Evolutionary conservation across 2,888 invertebrate genomes (phyloP).

Genomic region (Rhagophthalmus giganteus): DNA sequence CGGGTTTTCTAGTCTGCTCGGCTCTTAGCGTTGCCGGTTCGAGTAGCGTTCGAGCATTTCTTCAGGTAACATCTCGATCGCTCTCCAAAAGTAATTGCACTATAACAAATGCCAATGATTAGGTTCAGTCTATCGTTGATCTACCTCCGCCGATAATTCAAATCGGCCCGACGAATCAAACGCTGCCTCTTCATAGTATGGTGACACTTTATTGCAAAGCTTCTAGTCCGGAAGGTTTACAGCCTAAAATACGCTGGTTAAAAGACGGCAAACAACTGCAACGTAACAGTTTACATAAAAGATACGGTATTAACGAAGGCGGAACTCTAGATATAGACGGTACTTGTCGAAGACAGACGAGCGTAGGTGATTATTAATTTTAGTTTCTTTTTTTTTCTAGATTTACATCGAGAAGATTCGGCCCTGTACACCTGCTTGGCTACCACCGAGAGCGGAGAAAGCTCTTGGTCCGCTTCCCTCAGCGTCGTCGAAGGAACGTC

Average conservation of each 20-base stretch:
- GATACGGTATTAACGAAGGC: conserved; percentile 64
- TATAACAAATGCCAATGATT: too few species aligned
- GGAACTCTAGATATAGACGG: conserved; percentile 78
- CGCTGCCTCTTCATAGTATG: conserved; percentile 75
- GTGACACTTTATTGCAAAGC: conserved; percentile 82
- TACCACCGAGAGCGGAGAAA: conserved; percentile 80
- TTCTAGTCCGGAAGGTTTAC: conserved; percentile 63
- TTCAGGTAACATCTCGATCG: conserved; percentile 77
- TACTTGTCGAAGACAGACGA: conserved; percentile 47
- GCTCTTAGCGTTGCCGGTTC: conserved; percentile 94
- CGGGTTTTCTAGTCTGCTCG: conserved; percentile 84
- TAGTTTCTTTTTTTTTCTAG: conserved; percentile 55
- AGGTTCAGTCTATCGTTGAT: conserved; percentile 76
- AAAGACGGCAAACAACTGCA: conserved; percentile 69
- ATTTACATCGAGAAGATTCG: conserved; percentile 71
- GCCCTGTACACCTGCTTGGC: conserved; percentile 84
- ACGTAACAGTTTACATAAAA: conserved; percentile 51
- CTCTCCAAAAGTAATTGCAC: too few species aligned
- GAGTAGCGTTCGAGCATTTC: conserved; percentile 80
- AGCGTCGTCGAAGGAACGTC: conserved; percentile 63
- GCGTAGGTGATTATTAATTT: too few species aligned
- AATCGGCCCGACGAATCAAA: conserved; percentile 85
- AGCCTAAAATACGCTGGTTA: conserved; percentile 77
- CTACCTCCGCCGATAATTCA: conserved; percentile 86
- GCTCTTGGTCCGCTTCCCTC: conserved; percentile 77